Percentiles rank a stretch among this genome's conserved stretches.
Conservation (phyloP, 2,113 vertebrate species). For the Proteles cristata region DNA sequence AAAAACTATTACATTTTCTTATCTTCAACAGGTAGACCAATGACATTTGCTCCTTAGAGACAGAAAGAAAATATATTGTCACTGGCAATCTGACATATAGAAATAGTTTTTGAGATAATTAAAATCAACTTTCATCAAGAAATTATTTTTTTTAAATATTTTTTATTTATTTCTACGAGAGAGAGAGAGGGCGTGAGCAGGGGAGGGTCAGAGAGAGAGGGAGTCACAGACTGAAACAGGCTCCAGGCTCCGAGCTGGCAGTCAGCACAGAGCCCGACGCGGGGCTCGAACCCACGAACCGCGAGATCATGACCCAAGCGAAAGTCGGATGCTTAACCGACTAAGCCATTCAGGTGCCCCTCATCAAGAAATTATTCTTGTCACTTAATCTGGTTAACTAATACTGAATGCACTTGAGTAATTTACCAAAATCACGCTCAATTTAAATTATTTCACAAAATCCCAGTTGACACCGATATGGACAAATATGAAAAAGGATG, state of each 20-base stretch:
- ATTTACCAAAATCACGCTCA: neutral
- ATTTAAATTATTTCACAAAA: conserved; percentile 43
- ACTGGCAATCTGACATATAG: neutral
- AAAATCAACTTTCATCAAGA: conserved; percentile 12
- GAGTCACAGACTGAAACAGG: too few species aligned
- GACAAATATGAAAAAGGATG: neutral
- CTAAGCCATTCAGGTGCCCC: too few species aligned
- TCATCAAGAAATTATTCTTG: neutral
- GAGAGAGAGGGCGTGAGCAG: too few species aligned
- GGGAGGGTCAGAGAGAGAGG: too few species aligned
- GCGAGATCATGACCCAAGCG: too few species aligned
- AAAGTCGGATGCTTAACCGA: too few species aligned
- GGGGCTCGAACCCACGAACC: too few species aligned
- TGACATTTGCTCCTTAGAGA: neutral
- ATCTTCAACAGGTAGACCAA: neutral
- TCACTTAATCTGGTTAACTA: neutral
- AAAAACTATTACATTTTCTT: neutral
- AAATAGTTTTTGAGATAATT: conserved; percentile 16
- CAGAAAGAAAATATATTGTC: neutral
- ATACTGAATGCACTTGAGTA: conserved; percentile 32
- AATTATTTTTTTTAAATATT: too few species aligned
- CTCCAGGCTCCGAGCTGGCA: too few species aligned
- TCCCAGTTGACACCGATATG: neutral
- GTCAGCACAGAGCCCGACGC: too few species aligned
- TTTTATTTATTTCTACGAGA: too few species aligned